Percentiles rank a stretch among this genome's conserved stretches.
These are phyloP conservation scores for Botia kubotai DNA, from an alignment of 2,797 vertebrate genomes.

Conservation along the genomic window DNA sequence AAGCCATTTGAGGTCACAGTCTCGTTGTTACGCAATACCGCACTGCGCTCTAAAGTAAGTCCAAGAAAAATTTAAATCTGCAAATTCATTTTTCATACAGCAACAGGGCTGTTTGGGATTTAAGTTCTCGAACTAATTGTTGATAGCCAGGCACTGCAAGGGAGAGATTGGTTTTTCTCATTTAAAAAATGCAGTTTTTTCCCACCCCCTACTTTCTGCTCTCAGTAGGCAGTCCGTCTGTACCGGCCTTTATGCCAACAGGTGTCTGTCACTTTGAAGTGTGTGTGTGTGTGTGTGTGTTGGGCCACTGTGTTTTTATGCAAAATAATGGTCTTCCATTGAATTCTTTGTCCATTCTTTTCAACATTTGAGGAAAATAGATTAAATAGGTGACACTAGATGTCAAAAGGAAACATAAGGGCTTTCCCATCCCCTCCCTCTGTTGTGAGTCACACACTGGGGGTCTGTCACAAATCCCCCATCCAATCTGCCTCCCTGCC, in stretches of 20 bases:
- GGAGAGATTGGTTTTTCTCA: slow-evolving; percentile 14
- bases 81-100: slow-evolving; percentile 33
- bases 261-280: slow-evolving; percentile 29
- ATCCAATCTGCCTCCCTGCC: slow-evolving; percentile 19
- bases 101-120: background rate
- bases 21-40: background rate
- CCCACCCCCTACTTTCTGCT: background rate
- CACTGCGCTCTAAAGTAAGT: background rate
- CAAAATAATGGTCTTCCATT: slow-evolving; percentile 32
- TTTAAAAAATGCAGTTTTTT: slow-evolving; percentile 24
- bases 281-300: slow-evolving; percentile 6
- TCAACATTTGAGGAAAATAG: slow-evolving; percentile 25
- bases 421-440: background rate
- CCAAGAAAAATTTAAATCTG: slow-evolving; percentile 9
- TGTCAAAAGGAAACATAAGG: slow-evolving; percentile 48
- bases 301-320: background rate
- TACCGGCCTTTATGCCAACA: slow-evolving; percentile 30
- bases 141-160: slow-evolving; percentile 33
- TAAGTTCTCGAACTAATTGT: slow-evolving; percentile 41
- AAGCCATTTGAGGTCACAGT: background rate
- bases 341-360: slow-evolving; percentile 34
- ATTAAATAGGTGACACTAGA: slow-evolving; percentile 39
- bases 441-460: slow-evolving; percentile 28
- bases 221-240: slow-evolving; percentile 30
- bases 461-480: slow-evolving; percentile 39